phyloP scores from a whole-genome alignment of 2,113 vertebrate genomes.

The Craseonycteris thonglongyai region DNA sequence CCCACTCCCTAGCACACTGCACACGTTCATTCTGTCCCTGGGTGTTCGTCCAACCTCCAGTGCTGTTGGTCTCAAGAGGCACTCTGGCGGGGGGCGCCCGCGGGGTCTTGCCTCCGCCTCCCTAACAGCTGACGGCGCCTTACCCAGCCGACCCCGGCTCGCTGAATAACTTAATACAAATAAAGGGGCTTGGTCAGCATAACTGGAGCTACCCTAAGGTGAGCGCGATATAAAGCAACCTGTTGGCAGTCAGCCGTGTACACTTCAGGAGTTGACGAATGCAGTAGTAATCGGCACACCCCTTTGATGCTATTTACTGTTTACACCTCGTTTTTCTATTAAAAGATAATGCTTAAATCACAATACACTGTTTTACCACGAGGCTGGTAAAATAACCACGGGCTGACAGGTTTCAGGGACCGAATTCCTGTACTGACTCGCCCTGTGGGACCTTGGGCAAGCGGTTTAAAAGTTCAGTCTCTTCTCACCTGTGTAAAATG shows the following conservation, averaged over 20 bases:
- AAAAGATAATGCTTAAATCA: background rate
- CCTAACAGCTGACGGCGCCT: background rate
- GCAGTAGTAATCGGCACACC: background rate
- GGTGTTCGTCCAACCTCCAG: background rate
- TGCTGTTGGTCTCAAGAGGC: background rate
- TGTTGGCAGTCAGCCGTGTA: rapidly evolving
- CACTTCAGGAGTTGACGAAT: background rate
- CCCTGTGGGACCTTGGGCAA: background rate
- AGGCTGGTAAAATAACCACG: background rate
- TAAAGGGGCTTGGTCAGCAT: background rate
- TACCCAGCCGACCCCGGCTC: background rate
- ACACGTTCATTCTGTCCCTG: background rate
- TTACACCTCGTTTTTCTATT: background rate
- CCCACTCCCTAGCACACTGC: background rate
- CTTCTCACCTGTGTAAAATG: background rate
- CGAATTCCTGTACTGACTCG: background rate
- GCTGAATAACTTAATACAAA: background rate
- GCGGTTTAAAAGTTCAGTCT: background rate
- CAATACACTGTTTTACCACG: background rate
- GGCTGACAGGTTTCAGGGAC: background rate
- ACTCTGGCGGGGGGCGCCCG: background rate
- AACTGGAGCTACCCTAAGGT: background rate
- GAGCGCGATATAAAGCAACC: background rate
- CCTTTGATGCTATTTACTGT: background rate
- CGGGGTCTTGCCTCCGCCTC: background rate